Evolutionary conservation across 2,797 vertebrate genomes (phyloP), one percentile per base, ranked within the genome.

Genomic region (Chelonia mydas): DNA sequence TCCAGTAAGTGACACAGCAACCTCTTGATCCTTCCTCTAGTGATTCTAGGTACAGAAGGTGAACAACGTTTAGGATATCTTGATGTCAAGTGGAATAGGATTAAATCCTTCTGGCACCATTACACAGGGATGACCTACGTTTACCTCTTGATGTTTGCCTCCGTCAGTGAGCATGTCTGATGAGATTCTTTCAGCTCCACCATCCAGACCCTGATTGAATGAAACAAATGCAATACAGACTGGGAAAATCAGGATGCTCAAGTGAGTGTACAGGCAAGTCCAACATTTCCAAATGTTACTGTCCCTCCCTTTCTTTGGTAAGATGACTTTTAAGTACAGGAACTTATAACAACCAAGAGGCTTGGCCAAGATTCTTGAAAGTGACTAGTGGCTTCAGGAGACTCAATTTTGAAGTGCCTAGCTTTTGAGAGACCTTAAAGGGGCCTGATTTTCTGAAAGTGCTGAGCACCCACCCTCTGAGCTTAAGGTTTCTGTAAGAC

Each of bases 271-370:
- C 59, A 31, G 89, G 47, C 76, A 90, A 86, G 50, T 0, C 0
- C 90, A 94, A 54, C 87, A 90, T 84, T 95, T 82, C 76, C 80
- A 51, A 90, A 84, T 91, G 84, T 0, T 0, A 87, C 81, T 88
- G 57, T 92, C 65, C 74, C 94, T 90, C 33, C 88, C 90, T 8
- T 86, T 88, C 83, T 90, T 92, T 77, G 90, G 88, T 92, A 88
- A 51, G 10, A 79, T 82, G 85, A 93, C 89, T 72, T 96, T 94
- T 93, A 91, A 94, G 85, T 77, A 88, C 74, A 87, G 76, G 89
- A 89, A 94, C 0, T 25, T 93, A 93, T 96, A 97, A 96, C 87
- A 96, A 91, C 97, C 15, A 15, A 97, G 95, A 94, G 96, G 87
- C 49, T 96, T 80, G 91, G 87, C 92, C 80, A 88, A 82, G 25